phyloP scores from a whole-genome alignment of 2,888 invertebrate genomes.

The Hydraecia micacea region DNA sequence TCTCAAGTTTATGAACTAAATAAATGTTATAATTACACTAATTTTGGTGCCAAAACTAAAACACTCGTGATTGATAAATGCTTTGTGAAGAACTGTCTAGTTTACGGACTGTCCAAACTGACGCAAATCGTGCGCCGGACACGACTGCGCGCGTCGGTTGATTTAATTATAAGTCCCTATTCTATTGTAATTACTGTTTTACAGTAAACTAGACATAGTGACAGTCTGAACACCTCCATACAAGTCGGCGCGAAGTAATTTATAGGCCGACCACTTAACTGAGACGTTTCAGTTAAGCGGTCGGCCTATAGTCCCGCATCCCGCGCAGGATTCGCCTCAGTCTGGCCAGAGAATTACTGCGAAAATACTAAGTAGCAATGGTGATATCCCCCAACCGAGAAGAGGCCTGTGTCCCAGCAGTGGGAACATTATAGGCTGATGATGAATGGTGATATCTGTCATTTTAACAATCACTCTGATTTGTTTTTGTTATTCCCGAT shows the following conservation, averaged over 20 bases:
- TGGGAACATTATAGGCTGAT: no score
- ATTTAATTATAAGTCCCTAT: background rate
- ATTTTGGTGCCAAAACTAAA: constrained; percentile 69
- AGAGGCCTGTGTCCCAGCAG: no score
- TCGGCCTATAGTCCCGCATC: background rate
- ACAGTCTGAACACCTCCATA: no score
- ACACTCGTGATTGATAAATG: constrained; percentile 67
- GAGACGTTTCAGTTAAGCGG: no score
- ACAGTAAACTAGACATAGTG: no score
- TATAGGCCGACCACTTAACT: no score
- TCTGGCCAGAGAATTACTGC: background rate
- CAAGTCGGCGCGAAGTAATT: background rate
- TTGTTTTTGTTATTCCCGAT: no score
- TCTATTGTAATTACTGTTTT: no score
- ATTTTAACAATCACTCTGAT: background rate
- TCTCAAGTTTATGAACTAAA: constrained; percentile 61
- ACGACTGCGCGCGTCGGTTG: background rate
- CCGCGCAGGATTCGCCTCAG: no score
- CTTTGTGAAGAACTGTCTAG: constrained; percentile 41
- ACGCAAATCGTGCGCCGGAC: background rate
- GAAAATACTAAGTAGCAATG: background rate
- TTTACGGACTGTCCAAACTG: background rate
- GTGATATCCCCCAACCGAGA: background rate
- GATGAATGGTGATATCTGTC: background rate
- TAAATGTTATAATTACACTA: constrained; percentile 59